A percentile compares a stretch with the other conserved stretches of the same genome.
Conservation (phyloP, 2,113 vertebrate species). For the Micromys minutus region DNA sequence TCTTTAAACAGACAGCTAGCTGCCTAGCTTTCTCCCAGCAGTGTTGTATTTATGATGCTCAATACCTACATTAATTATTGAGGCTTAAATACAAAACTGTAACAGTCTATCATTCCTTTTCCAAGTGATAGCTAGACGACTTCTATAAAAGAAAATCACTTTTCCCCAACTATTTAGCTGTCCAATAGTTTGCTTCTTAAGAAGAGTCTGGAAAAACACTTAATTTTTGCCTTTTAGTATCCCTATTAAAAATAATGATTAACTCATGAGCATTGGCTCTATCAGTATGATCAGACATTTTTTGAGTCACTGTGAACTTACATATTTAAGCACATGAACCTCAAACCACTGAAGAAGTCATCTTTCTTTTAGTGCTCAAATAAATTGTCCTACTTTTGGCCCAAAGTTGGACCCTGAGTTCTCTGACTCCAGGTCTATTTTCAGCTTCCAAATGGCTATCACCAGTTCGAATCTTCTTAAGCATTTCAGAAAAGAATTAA, state of each 20-base stretch:
- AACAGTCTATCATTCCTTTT: conserved; percentile 6
- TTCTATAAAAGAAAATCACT: conserved; percentile 12
- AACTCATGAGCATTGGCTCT: background rate
- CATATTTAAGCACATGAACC: background rate
- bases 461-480: background rate
- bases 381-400: background rate
- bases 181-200: background rate
- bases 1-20: conserved; percentile 29
- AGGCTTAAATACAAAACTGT: conserved; percentile 15
- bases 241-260: background rate
- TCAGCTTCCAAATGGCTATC: background rate
- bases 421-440: background rate
- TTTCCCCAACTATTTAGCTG: background rate
- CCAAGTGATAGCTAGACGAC: background rate
- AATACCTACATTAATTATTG: background rate
- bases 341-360: background rate
- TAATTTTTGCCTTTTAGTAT: conserved; percentile 17
- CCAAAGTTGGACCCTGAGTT: background rate
- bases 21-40: background rate
- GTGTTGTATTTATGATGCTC: background rate
- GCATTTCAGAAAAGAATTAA: background rate
- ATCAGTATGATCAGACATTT: background rate
- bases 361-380: background rate
- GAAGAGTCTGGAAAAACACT: background rate
- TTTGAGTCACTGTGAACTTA: background rate